Percentiles rank a stretch among this genome's conserved stretches.
phyloP scores from a whole-genome alignment of 2,888 invertebrate species.

The Cerastis rubricosa region DNA sequence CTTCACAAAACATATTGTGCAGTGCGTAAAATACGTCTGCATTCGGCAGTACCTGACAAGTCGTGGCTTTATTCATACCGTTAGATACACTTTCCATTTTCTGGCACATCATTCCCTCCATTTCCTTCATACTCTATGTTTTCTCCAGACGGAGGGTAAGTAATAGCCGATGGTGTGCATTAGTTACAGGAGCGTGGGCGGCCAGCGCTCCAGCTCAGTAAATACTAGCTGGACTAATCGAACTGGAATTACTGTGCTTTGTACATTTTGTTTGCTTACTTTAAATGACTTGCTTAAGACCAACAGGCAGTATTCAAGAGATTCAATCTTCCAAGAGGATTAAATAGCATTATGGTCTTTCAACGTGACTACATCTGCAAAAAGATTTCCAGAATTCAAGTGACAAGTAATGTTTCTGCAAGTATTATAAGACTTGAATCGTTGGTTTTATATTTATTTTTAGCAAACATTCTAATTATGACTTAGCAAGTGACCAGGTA shows the following conservation, averaged over 20 bases:
- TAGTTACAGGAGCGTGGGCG: slow-evolving; percentile 85
- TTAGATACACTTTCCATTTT: no score
- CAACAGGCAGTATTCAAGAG: not conserved
- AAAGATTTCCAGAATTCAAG: not conserved
- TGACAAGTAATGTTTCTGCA: not conserved
- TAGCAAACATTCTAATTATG: not conserved
- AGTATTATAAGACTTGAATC: not conserved
- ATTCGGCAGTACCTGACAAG: not conserved
- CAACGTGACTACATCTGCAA: not conserved
- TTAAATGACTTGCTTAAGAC: not conserved
- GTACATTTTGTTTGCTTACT: slow-evolving; percentile 26
- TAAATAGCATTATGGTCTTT: not conserved
- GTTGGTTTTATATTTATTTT: not conserved
- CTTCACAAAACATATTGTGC: not conserved
- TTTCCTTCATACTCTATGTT: slow-evolving; percentile 28
- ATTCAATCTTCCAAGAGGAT: not conserved
- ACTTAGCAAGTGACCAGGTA: no score
- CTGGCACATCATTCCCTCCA: slow-evolving; percentile 8
- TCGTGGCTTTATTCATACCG: no score
- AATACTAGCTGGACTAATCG: slow-evolving; percentile 71
- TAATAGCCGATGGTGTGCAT: slow-evolving; percentile 84
- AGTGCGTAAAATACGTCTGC: not conserved
- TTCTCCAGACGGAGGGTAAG: slow-evolving; percentile 74
- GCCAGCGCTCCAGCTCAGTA: slow-evolving; percentile 70
- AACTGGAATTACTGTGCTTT: slow-evolving; percentile 52